A percentile compares a stretch with the other conserved stretches of the same genome.
phyloP scores from a whole-genome alignment of 2,888 invertebrate species.

The Drosophila subquinaria region DNA sequence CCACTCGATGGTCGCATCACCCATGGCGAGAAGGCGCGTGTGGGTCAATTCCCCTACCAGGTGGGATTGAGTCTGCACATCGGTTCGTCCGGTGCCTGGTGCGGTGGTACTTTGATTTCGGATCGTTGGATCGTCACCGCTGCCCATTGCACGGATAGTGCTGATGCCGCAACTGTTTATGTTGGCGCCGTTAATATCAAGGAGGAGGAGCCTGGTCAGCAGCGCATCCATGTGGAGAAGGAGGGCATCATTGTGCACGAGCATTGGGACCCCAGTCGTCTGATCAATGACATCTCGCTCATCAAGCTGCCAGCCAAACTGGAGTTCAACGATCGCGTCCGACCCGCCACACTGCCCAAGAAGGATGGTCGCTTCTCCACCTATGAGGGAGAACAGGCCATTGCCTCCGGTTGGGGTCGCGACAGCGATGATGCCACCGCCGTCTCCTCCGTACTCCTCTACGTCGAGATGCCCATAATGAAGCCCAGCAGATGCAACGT shows the following conservation, averaged over 20 bases:
- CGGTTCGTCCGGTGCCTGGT: slow-evolving; percentile 56
- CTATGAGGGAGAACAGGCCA: slow-evolving; percentile 55
- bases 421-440: slow-evolving; percentile 63
- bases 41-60: slow-evolving; percentile 75
- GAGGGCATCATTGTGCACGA: slow-evolving; percentile 55
- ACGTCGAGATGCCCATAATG: slow-evolving; percentile 68
- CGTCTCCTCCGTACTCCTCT: slow-evolving; percentile 64
- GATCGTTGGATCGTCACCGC: slow-evolving; percentile 69
- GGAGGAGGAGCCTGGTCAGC: slow-evolving; percentile 54
- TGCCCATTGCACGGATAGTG: slow-evolving; percentile 68
- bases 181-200: slow-evolving; percentile 67
- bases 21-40: slow-evolving; percentile 61
- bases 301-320: slow-evolving; percentile 65
- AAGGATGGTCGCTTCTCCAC: slow-evolving; percentile 52
- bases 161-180: slow-evolving; percentile 54
- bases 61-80: slow-evolving; percentile 68
- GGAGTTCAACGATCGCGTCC: slow-evolving; percentile 52
- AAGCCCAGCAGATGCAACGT: slow-evolving; percentile 54
- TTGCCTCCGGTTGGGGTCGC: slow-evolving; percentile 82
- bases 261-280: slow-evolving; percentile 46
- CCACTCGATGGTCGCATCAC: slow-evolving; percentile 64
- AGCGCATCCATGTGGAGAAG: slow-evolving; percentile 41
- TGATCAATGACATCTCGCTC: slow-evolving; percentile 75
- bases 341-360: slow-evolving; percentile 62
- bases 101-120: slow-evolving; percentile 73